Evolutionary conservation across 2,797 vertebrate genomes (phyloP).

Genomic region (Labroides dimidiatus): DNA sequence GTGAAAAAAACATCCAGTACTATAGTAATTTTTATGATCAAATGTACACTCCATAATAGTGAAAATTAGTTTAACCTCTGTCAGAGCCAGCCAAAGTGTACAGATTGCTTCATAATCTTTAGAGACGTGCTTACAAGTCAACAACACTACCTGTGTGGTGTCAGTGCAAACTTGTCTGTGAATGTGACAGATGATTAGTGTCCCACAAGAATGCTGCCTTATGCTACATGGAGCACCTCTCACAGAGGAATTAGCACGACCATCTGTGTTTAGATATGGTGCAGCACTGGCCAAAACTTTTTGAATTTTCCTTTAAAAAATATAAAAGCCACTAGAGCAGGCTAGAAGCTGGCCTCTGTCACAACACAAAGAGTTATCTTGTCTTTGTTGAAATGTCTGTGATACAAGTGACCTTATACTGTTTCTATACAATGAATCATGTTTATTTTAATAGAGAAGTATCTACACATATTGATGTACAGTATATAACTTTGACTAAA

Average conservation of each 20-base stretch:
- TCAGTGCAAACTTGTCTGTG: conserved; percentile 19
- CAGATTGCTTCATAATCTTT: conserved; percentile 8
- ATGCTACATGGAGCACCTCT: conserved; percentile 33
- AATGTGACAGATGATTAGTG: conserved; percentile 24
- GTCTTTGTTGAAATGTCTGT: conserved; percentile 28
- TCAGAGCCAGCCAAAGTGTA: conserved; percentile 5
- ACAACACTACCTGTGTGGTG: conserved; percentile 22
- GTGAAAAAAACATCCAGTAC: neutral
- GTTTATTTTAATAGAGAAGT: conserved; percentile 35
- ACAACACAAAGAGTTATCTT: conserved; percentile 23
- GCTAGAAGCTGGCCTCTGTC: conserved; percentile 3
- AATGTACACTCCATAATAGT: neutral
- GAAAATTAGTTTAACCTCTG: neutral
- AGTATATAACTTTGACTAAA: conserved; percentile 30
- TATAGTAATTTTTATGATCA: conserved; percentile 1
- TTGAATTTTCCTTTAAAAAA: conserved; percentile 15
- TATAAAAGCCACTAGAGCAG: conserved; percentile 27
- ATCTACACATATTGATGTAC: conserved; percentile 11
- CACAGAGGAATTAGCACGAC: conserved; percentile 29
- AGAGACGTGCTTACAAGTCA: conserved; percentile 6
- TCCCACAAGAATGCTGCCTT: conserved; percentile 1
- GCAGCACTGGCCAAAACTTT: conserved; percentile 18
- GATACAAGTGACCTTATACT: conserved; percentile 38
- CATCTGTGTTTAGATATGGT: conserved; percentile 35
- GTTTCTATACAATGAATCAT: conserved; percentile 31